These are phyloP conservation scores for Orestias chungarensis DNA, from an alignment of 2,797 vertebrate genomes.

Conservation along the genomic window DNA sequence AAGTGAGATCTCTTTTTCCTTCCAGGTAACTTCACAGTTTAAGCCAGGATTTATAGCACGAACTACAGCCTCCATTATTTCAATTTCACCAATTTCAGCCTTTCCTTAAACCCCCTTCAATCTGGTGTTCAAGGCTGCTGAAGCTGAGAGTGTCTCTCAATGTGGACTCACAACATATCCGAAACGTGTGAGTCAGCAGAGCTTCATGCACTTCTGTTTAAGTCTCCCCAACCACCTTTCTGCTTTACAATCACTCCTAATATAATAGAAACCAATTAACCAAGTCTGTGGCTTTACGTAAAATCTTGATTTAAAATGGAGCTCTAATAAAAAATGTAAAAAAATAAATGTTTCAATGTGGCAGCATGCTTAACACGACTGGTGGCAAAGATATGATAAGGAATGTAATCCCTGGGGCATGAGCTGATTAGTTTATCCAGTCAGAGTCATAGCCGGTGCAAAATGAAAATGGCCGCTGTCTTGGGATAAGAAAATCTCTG, in stretches of 20 bases:
- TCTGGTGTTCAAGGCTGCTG: too few relatives aligned
- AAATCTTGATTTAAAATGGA: constrained; percentile 77
- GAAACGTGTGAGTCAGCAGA: constrained; percentile 66
- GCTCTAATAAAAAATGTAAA: constrained; percentile 64
- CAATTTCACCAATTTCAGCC: accelerated
- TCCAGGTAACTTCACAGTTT: too few relatives aligned
- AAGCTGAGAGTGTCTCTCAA: too few relatives aligned
- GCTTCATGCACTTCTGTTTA: constrained; percentile 51
- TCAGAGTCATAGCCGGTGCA: constrained; percentile 57
- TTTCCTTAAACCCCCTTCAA: background rate
- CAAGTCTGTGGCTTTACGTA: constrained; percentile 74
- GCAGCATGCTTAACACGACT: constrained; percentile 76
- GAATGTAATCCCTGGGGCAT: constrained; percentile 76
- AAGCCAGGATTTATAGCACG: too few relatives aligned
- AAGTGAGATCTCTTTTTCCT: too few relatives aligned
- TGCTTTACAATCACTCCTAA: constrained; percentile 64
- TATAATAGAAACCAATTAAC: constrained; percentile 80
- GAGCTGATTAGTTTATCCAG: constrained; percentile 76
- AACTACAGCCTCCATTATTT: background rate
- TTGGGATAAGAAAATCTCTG: constrained; percentile 17
- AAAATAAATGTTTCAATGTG: constrained; percentile 65
- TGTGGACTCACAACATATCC: too few relatives aligned
- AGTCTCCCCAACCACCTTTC: constrained; percentile 53
- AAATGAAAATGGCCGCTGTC: constrained; percentile 64
- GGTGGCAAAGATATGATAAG: constrained; percentile 77